Conservation (phyloP, 2,888 invertebrate species). For the Zygogramma bicolorata region DNA sequence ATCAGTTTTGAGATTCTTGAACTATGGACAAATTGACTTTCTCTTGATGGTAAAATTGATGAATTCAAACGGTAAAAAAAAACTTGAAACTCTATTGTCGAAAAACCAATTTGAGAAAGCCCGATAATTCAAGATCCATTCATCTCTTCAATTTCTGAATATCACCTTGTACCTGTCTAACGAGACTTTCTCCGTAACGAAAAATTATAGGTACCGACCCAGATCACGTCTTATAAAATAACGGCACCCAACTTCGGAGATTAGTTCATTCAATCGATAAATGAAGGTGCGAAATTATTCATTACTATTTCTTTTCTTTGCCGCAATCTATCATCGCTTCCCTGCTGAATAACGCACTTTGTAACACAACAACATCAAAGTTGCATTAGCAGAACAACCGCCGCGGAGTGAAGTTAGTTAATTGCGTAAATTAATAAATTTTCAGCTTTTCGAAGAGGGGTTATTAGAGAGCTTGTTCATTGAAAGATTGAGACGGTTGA, state of each 20-base stretch:
- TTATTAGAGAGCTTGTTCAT: slow-evolving; percentile 1
- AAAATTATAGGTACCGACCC: not conserved
- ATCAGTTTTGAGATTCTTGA: too few relatives aligned
- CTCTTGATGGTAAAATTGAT: too few relatives aligned
- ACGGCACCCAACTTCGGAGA: slow-evolving; percentile 17
- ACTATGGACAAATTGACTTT: too few relatives aligned
- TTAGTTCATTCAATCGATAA: slow-evolving; percentile 16
- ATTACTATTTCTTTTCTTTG: slow-evolving; percentile 4
- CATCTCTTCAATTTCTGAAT: not conserved
- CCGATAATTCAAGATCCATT: too few relatives aligned
- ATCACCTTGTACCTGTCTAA: not conserved
- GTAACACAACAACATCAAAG: slow-evolving; percentile 1
- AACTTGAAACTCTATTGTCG: too few relatives aligned
- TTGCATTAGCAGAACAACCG: not conserved
- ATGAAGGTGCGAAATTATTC: slow-evolving; percentile 27
- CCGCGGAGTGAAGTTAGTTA: not conserved
- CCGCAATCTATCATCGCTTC: slow-evolving; percentile 12
- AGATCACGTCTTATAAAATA: slow-evolving; percentile 27
- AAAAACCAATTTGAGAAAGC: too few relatives aligned
- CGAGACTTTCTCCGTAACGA: slow-evolving; percentile 1
- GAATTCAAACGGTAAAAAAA: too few relatives aligned
- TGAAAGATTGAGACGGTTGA: slow-evolving; percentile 1
- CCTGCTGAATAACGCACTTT: slow-evolving; percentile 6
- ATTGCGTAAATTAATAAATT: slow-evolving; percentile 2
- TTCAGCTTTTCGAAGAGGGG: not conserved